Conservation (phyloP, 2,888 invertebrate species). For the Oligia latruncula region DNA sequence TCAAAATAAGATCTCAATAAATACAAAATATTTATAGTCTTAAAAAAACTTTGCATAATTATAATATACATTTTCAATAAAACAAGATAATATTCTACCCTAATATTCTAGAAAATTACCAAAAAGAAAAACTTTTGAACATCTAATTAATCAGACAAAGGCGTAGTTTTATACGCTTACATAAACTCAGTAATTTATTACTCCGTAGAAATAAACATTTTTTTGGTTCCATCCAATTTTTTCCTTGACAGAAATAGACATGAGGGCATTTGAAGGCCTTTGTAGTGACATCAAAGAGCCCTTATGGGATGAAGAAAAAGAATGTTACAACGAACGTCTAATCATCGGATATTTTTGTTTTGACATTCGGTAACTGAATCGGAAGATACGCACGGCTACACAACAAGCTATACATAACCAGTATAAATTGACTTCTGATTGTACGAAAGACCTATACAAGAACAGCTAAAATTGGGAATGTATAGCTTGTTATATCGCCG, state of each 20-base stretch:
- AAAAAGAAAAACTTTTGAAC: conserved; percentile 32
- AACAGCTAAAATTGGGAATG: no score
- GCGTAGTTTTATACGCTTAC: conserved; percentile 37
- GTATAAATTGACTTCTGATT: background rate
- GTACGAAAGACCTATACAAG: no score
- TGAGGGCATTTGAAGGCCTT: conserved; percentile 43
- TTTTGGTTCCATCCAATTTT: conserved; percentile 23
- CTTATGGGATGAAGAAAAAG: conserved; percentile 10
- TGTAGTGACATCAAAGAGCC: conserved; percentile 57
- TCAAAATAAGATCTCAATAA: no score
- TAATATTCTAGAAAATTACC: conserved; percentile 42
- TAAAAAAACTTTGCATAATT: no score
- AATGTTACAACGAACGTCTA: conserved; percentile 7
- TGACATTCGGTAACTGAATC: background rate
- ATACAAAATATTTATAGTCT: no score
- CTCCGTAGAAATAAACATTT: conserved; percentile 16
- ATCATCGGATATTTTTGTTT: conserved; percentile 35
- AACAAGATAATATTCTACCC: conserved; percentile 5
- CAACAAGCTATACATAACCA: background rate
- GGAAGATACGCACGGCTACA: background rate
- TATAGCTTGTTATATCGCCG: no score
- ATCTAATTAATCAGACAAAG: conserved; percentile 43
- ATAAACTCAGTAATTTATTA: conserved; percentile 44
- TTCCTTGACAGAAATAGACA: conserved; percentile 48
- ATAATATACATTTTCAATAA: no score